Base-by-base conservation (phyloP, 2,113 vertebrate genomes). In the Aythya baeri region DNA sequence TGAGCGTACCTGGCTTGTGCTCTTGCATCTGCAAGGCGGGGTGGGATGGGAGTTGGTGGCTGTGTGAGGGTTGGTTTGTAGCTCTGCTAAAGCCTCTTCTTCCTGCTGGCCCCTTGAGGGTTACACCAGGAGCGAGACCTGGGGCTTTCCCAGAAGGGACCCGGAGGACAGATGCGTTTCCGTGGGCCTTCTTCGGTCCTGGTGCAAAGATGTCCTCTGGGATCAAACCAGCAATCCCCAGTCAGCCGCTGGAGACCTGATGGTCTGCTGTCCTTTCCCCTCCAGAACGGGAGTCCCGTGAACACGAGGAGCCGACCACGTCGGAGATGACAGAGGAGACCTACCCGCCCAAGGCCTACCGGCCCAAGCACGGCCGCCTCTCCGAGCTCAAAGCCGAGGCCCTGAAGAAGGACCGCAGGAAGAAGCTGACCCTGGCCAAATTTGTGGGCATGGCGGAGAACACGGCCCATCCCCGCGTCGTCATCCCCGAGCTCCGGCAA, bases 311-410 rank as follows among this genome's bases (percentile, higher is more conserved):
- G 29, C 94, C 98, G 0, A 98, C 98, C 76, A 98, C 98, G 0
- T 97, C 98, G 0, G 99, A 99, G 96, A 98, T 98, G 94, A 98
- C 98, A 0, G 99, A 99, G 76, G 99, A 99, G 58, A 97, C 98
- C 80, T 99, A 98, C 92, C 96, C 97, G 0, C 97, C 98, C 71
- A 99, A 99, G 97, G 72, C 97, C 25, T 98, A 97, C 94, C 97
- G 98, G 18, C 96, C 97, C 93, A 98, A 98, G 83, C 97, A 97
- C 0, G 97, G 94, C 17, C 97, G 97, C 76, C 98, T 99, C 83
- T 98, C 98, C 0, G 99, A 98, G 93, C 98, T 98, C 96, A 99
- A 99, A 95, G 98, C 97, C 2, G 98, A 98, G 41, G 99, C 99
- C 0, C 89, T 99, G 97, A 99, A 98, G 96, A 99, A 99, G 84